These are phyloP conservation scores for Drosophila punjabiensis DNA, from an alignment of 1,140 invertebrate genomes.

Conservation along the genomic window DNA sequence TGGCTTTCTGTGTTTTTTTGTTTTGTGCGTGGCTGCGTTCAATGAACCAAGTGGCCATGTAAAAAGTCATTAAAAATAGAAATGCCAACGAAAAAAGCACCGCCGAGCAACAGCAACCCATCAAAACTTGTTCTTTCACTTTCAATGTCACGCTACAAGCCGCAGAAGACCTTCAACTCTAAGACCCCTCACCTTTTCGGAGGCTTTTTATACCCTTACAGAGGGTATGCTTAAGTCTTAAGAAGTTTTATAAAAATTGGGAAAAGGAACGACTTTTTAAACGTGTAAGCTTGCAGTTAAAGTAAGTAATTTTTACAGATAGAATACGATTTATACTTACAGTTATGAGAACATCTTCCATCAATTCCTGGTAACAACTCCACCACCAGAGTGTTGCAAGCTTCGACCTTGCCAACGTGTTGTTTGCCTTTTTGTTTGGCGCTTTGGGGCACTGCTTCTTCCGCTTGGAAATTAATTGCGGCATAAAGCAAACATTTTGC, in stretches of 20 bases:
- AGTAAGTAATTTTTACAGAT: too few species aligned
- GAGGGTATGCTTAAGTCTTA: background rate
- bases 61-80: conserved; percentile 80
- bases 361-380: too few species aligned
- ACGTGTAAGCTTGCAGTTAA: background rate
- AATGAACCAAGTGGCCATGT: conserved; percentile 69
- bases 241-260: background rate
- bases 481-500: conserved; percentile 83
- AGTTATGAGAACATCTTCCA: too few species aligned
- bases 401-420: conserved; percentile 11
- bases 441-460: conserved; percentile 63
- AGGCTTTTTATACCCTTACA: background rate
- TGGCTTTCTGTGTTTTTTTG: conserved; percentile 24
- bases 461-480: conserved; percentile 81
- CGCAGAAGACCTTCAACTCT: conserved; percentile 79
- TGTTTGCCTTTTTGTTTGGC: conserved; percentile 4
- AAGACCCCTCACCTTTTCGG: conserved; percentile 29
- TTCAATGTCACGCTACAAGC: conserved; percentile 75
- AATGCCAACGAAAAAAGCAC: conserved; percentile 38
- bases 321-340: background rate
- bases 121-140: conserved; percentile 82
- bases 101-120: conserved; percentile 22
- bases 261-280: too few species aligned
- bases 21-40: conserved; percentile 60
- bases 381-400: conserved; percentile 1